These are phyloP conservation scores for Ctena decussata DNA, from an alignment of 2,888 invertebrate species.

Conservation along the genomic window DNA sequence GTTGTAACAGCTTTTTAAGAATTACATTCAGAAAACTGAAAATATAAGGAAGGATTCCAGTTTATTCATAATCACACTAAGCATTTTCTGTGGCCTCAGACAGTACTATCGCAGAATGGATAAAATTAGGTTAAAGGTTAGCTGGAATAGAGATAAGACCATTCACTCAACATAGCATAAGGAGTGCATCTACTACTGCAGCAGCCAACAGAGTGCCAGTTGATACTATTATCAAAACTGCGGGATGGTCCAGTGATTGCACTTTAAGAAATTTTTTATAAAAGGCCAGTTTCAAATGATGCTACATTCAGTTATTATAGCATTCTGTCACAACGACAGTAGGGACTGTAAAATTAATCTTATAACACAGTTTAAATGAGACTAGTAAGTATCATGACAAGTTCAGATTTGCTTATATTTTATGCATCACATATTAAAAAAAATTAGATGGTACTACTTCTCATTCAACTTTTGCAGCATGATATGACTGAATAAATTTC, in stretches of 20 bases:
- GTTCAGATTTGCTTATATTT: not conserved
- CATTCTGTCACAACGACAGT: not conserved
- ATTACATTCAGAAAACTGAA: not conserved
- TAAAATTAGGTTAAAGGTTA: not conserved
- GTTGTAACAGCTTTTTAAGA: not conserved
- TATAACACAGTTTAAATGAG: not conserved
- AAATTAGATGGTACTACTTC: not conserved
- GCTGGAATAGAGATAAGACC: not conserved
- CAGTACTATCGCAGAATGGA: not conserved
- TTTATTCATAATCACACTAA: not conserved
- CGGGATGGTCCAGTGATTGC: not conserved
- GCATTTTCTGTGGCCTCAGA: not conserved
- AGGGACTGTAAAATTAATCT: not conserved
- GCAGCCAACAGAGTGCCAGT: not conserved
- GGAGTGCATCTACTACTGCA: not conserved
- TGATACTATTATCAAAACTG: not conserved
- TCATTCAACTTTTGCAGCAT: not conserved
- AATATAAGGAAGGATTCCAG: not conserved
- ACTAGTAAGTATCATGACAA: not conserved
- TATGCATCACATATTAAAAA: not conserved
- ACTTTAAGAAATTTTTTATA: conserved; percentile 9
- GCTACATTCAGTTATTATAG: not conserved
- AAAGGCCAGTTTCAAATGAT: not conserved
- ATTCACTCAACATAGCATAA: not conserved
- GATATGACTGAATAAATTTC: not conserved